Evolutionary conservation across 1,140 invertebrate species (phyloP).

Genomic region (Oncopodura yosiiana): DNA sequence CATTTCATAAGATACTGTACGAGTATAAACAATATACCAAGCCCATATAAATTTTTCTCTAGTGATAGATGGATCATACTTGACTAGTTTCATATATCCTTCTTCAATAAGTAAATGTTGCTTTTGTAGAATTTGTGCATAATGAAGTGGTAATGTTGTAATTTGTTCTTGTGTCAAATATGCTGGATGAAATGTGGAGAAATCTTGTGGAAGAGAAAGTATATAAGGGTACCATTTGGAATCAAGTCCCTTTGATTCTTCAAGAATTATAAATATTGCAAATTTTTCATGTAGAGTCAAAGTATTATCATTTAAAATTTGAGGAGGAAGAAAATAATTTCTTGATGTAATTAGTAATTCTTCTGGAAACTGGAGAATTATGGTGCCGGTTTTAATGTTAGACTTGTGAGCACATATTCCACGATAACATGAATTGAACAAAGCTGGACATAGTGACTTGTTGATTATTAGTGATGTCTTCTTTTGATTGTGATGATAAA

Average conservation of each 20-base stretch:
- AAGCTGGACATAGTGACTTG: not conserved
- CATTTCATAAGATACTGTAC: conserved; percentile 49
- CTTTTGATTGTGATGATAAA: not conserved
- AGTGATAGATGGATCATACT: conserved; percentile 36
- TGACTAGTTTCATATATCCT: not conserved
- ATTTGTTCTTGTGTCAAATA: conserved; percentile 8
- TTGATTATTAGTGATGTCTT: not conserved
- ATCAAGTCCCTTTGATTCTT: not conserved
- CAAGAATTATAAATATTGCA: conserved; percentile 9
- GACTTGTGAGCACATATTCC: conserved; percentile 14
- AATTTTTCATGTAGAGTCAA: conserved; percentile 24
- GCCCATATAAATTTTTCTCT: conserved; percentile 45
- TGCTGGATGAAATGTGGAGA: conserved; percentile 25
- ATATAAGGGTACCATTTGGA: conserved; percentile 15
- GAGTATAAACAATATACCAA: conserved; percentile 65
- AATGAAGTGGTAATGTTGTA: not conserved
- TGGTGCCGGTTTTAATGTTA: not conserved
- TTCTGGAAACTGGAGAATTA: conserved; percentile 14
- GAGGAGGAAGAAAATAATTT: not conserved
- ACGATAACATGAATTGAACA: conserved; percentile 1
- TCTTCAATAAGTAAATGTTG: not conserved
- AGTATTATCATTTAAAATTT: not conserved
- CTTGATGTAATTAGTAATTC: conserved; percentile 13
- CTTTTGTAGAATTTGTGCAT: not conserved
- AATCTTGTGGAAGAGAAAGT: conserved; percentile 21